phyloP scores from a whole-genome alignment of 2,888 invertebrate species.

The Lycophotia porphyrea region DNA sequence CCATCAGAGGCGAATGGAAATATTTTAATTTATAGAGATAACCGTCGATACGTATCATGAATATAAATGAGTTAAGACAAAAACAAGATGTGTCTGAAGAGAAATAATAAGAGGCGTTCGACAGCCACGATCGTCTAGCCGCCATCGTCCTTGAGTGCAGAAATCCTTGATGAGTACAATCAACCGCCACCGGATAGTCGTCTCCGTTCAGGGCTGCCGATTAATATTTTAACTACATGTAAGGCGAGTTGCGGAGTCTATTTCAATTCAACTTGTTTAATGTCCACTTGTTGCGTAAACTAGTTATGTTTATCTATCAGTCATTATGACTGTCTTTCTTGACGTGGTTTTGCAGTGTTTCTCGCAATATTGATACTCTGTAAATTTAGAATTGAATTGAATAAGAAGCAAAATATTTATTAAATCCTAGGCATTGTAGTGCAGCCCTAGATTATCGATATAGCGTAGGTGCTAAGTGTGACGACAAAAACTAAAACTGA shows the following conservation, averaged over 20 bases:
- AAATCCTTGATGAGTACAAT: slow-evolving; percentile 91
- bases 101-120: slow-evolving; percentile 88
- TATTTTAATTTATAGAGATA: slow-evolving; percentile 88
- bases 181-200: slow-evolving; percentile 89
- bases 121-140: slow-evolving; percentile 86
- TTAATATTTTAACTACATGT: slow-evolving; percentile 80
- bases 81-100: slow-evolving; percentile 88
- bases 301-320: slow-evolving; percentile 68
- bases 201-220: slow-evolving; percentile 86
- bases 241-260: slow-evolving; percentile 68
- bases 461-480: slow-evolving; percentile 82
- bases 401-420: neutral
- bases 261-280: slow-evolving; percentile 72
- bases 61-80: slow-evolving; percentile 88
- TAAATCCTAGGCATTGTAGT: slow-evolving; percentile 17
- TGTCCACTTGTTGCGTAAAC: slow-evolving; percentile 67
- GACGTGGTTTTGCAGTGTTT: slow-evolving; percentile 24
- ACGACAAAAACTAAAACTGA: slow-evolving; percentile 84
- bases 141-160: slow-evolving; percentile 89
- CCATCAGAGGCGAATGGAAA: slow-evolving; percentile 76
- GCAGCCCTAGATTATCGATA: slow-evolving; percentile 78
- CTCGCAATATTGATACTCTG: slow-evolving; percentile 1
- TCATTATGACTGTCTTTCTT: slow-evolving; percentile 53
- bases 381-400: neutral
- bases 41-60: slow-evolving; percentile 88